Evolutionary conservation across 2,797 vertebrate genomes (phyloP), one percentile per base, ranked within the genome.

Genomic region (Chloroceryle inda): DNA sequence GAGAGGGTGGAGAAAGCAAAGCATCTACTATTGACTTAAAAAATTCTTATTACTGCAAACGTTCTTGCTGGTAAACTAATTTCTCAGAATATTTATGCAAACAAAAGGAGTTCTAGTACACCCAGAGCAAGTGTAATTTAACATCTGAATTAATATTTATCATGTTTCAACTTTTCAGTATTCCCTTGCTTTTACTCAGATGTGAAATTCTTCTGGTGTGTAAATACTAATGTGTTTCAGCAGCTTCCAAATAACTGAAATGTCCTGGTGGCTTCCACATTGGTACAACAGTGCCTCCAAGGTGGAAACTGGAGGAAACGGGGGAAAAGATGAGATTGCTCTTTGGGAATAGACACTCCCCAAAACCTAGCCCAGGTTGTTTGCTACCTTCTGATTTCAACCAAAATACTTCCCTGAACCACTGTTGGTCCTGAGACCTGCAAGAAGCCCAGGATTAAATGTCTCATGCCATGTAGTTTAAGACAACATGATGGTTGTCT

Each of bases 141-240:
- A 82, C 89, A 91, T 92, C 59, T 87, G 96, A 92, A 94, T 96
- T 94, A 94, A 92, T 93, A 89, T 95, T 94, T 94, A 95, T 71
- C 89, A 15, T 85, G 92, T 94, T 93, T 89, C 92, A 91, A 61
- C 66, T 95, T 94, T 73, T 69, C 96, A 95, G 85, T 95, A 96
- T 95, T 95, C 96, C 96, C 94, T 86, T 3, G 59, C 73, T 94
- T 93, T 92, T 91, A 42, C 71, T 84, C 78, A 78, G 62, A 96
- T 59, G 47, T 79, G 55, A 84, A 96, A 92, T 81, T 92, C 76
- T 78, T 64, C 76, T 59, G 5, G 23, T 67, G 71, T 63, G 33
- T 75, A 91, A 88, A 96, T 88, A 88, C 79, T 89, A 86, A 91
- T 73, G 79, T 29, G 33, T 73, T 96, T 96, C 96, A 89, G 81